These are phyloP conservation scores for Tenthredo livida DNA, from an alignment of 2,888 invertebrate species.

Conservation along the genomic window DNA sequence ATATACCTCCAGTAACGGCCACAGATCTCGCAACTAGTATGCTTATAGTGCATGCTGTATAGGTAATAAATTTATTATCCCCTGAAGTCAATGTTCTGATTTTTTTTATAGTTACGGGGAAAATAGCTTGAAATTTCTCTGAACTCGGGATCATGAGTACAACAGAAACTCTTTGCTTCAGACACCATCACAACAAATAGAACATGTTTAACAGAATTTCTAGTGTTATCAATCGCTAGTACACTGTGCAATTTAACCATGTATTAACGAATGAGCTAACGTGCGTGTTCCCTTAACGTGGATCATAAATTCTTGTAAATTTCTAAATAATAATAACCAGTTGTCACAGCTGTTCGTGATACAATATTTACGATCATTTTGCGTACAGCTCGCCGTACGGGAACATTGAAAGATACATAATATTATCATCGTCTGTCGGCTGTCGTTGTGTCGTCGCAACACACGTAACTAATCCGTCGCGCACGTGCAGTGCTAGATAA, in stretches of 20 bases:
- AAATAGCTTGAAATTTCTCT: not conserved
- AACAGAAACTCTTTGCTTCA: not conserved
- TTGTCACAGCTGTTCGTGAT: conserved; percentile 13
- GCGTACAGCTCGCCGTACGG: not conserved
- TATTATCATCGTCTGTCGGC: not conserved
- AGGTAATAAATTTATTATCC: no score
- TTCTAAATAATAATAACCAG: not conserved
- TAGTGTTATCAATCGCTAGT: not conserved
- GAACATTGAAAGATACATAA: conserved; percentile 5
- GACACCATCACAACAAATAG: no score
- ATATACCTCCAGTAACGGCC: no score
- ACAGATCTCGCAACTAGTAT: no score
- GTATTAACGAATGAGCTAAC: not conserved
- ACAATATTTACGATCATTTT: conserved; percentile 4
- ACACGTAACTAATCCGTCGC: conserved; percentile 11
- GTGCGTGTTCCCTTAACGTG: not conserved
- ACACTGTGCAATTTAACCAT: not conserved
- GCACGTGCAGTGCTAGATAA: conserved; percentile 18
- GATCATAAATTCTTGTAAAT: not conserved
- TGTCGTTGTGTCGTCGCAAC: not conserved
- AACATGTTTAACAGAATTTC: no score
- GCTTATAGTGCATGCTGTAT: no score
- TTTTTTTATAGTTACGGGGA: not conserved
- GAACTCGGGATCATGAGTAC: no score
- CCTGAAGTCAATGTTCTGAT: not conserved